A percentile compares a stretch with the other conserved stretches of the same genome.
Evolutionary conservation across 2,888 invertebrate genomes (phyloP).

Genomic region (Temnothorax unifasciatus): DNA sequence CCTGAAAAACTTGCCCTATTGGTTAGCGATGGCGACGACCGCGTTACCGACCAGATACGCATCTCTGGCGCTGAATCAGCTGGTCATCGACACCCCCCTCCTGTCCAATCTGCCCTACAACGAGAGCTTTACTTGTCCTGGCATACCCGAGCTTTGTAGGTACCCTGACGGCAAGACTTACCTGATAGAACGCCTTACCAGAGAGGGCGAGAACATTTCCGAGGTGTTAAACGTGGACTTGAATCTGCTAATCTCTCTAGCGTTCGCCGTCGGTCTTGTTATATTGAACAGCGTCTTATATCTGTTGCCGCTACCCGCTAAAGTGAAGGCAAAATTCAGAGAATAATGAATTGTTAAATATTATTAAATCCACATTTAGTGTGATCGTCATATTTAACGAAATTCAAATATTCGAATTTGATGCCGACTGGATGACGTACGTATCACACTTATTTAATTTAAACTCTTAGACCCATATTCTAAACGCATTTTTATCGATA

Average conservation of each 20-base stretch:
- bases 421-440: not conserved
- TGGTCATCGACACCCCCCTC: conserved; percentile 80
- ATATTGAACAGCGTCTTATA: conserved; percentile 95
- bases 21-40: conserved; percentile 82
- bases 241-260: conserved; percentile 94
- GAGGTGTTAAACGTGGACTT: conserved; percentile 91
- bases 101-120: conserved; percentile 86
- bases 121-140: conserved; percentile 86
- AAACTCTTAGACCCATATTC: not conserved
- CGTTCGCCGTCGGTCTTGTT: conserved; percentile 93
- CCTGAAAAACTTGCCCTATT: conserved; percentile 81
- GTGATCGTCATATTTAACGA: not conserved
- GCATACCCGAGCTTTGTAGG: conserved; percentile 87
- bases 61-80: conserved; percentile 83
- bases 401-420: not conserved
- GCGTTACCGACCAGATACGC: conserved; percentile 84
- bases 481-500: too few relatives aligned
- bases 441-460: not conserved
- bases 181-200: conserved; percentile 90
- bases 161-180: conserved; percentile 92
- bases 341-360: conserved; percentile 87
- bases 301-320: conserved; percentile 93
- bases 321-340: conserved; percentile 95
- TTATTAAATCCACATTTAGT: not conserved
- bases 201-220: conserved; percentile 87